Conservation (phyloP, 2,888 invertebrate species). For the Amiota minor region DNA sequence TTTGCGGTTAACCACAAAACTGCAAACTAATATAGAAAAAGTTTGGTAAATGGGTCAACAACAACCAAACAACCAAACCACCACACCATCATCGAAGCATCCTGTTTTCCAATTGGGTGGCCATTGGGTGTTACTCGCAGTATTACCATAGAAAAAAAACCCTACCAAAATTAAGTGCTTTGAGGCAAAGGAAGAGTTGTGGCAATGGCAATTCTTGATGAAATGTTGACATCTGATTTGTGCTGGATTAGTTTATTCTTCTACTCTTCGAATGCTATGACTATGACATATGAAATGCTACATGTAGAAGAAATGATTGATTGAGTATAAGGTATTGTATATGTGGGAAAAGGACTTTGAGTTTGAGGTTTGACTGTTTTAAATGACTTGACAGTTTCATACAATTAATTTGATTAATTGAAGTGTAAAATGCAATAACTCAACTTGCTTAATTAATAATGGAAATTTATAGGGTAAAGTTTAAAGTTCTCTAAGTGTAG, state of each 20-base stretch:
- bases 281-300: too few species aligned
- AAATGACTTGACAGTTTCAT: neutral
- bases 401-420: conserved; percentile 48
- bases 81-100: neutral
- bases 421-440: conserved; percentile 51
- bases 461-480: conserved; percentile 26
- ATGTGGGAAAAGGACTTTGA: too few species aligned
- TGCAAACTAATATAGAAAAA: conserved; percentile 51
- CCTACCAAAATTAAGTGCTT: neutral
- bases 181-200: too few species aligned
- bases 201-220: neutral
- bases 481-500: neutral
- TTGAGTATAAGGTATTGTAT: too few species aligned
- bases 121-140: too few species aligned
- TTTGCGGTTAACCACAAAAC: conserved; percentile 61
- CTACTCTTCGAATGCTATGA: too few species aligned
- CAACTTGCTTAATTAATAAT: conserved; percentile 26
- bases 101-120: too few species aligned
- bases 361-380: too few species aligned
- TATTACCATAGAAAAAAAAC: too few species aligned
- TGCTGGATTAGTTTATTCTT: conserved; percentile 35
- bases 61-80: neutral
- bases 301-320: too few species aligned
- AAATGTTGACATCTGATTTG: conserved; percentile 50
- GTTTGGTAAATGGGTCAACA: conserved; percentile 20